Evolutionary conservation across 2,888 invertebrate species (phyloP).

Genomic region (Drosophila cyrtoloma): DNA sequence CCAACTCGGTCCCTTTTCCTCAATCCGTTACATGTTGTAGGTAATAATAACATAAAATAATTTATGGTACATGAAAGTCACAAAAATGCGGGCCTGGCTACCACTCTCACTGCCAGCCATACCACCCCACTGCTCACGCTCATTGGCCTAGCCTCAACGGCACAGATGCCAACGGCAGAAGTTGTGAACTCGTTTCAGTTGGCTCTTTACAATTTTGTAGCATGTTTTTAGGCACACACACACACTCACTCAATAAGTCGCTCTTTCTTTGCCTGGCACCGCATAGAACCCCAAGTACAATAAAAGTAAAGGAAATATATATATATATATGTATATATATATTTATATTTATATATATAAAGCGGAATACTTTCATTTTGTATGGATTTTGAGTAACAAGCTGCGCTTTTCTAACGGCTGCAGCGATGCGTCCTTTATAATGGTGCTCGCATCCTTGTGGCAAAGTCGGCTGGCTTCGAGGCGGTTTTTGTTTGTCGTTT

Average conservation of each 20-base stretch:
- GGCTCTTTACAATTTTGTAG: constrained; percentile 68
- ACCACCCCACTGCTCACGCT: background rate
- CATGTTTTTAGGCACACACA: constrained; percentile 52
- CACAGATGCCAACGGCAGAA: constrained; percentile 45
- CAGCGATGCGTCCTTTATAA: constrained; percentile 44
- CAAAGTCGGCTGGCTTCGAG: constrained; percentile 40
- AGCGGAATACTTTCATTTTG: constrained; percentile 69
- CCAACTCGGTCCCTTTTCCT: constrained; percentile 2
- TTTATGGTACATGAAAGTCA: constrained; percentile 81
- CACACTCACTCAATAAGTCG: constrained; percentile 38
- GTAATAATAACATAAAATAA: constrained; percentile 81
- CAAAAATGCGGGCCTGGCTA: constrained; percentile 68
- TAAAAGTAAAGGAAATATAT: background rate
- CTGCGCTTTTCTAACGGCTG: constrained; percentile 49
- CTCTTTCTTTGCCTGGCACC: constrained; percentile 53
- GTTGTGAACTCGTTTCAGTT: constrained; percentile 24
- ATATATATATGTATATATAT: background rate
- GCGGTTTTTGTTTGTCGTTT: constrained; percentile 30
- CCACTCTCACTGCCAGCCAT: constrained; percentile 13
- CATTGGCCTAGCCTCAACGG: constrained; percentile 10
- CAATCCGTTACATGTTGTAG: constrained; percentile 40
- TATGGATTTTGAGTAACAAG: constrained; percentile 47
- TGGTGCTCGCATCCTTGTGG: constrained; percentile 28
- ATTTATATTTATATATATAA: background rate
- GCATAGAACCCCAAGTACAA: constrained; percentile 2